phyloP scores from a whole-genome alignment of 2,888 invertebrate genomes.

The Macroteleia sp. region DNA sequence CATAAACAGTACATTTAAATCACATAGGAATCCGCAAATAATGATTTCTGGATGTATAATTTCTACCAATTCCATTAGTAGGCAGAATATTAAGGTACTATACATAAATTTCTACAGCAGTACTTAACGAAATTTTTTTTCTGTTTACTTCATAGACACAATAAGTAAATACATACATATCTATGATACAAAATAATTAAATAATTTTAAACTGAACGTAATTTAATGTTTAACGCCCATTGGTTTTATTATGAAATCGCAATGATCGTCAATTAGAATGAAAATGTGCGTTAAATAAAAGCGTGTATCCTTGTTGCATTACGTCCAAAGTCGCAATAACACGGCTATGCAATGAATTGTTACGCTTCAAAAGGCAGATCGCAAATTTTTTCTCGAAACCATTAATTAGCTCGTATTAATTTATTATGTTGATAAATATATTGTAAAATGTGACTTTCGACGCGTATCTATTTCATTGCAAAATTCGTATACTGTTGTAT shows the following conservation, averaged over 20 bases:
- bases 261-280: conserved; percentile 10
- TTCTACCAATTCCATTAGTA: too few species aligned
- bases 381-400: conserved; percentile 9
- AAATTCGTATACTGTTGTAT: conserved; percentile 6
- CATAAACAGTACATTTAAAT: too few species aligned
- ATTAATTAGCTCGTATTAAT: conserved; percentile 3
- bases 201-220: too few species aligned
- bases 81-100: too few species aligned
- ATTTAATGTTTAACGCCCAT: conserved; percentile 12
- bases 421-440: background rate
- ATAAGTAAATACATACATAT: too few species aligned
- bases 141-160: too few species aligned
- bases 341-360: conserved; percentile 7
- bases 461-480: background rate
- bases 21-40: too few species aligned
- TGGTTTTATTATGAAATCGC: conserved; percentile 3
- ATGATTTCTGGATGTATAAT: too few species aligned
- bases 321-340: background rate
- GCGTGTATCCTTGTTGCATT: conserved; percentile 16
- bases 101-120: too few species aligned
- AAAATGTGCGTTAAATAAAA: conserved; percentile 19
- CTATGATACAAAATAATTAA: too few species aligned
- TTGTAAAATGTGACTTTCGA: conserved; percentile 8
- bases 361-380: conserved; percentile 17
- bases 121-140: too few species aligned